Evolutionary conservation across 2,797 vertebrate species (phyloP).

Genomic region (Coregonus sp.): DNA sequence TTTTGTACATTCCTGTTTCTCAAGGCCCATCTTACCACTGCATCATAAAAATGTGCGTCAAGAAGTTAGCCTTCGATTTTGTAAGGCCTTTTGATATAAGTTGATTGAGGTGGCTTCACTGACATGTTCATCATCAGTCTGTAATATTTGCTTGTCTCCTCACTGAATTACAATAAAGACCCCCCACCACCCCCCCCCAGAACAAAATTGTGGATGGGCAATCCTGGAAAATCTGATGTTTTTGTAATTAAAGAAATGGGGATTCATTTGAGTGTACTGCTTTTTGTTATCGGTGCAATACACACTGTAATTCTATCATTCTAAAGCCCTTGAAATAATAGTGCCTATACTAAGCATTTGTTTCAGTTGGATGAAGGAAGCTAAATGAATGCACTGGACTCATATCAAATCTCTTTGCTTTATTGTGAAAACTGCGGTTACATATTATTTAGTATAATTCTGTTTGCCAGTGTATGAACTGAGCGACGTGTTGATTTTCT

Average conservation of each 20-base stretch:
- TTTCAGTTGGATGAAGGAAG: not conserved
- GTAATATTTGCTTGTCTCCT: constrained; percentile 31
- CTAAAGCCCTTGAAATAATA: not conserved
- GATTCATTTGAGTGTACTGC: constrained; percentile 27
- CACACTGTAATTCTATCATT: not conserved
- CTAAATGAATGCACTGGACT: not conserved
- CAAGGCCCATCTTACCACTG: constrained; percentile 34
- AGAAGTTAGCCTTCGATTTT: not conserved
- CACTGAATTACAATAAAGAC: constrained; percentile 34
- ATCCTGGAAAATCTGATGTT: constrained; percentile 50
- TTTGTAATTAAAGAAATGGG: constrained; percentile 70
- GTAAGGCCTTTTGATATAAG: constrained; percentile 8
- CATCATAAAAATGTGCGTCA: not conserved
- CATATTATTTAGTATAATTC: not conserved
- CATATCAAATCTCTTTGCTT: not conserved
- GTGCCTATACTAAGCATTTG: not conserved
- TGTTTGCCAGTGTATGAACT: not conserved
- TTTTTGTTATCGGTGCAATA: not conserved
- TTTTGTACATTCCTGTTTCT: constrained; percentile 67
- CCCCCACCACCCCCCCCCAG: not conserved
- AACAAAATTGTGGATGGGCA: constrained; percentile 3
- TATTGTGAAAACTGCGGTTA: not conserved
- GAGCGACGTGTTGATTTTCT: not conserved
- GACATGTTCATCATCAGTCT: constrained; percentile 29
- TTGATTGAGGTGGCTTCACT: constrained; percentile 33